Percentiles rank a stretch among this genome's conserved stretches.
Conservation (phyloP, 1,140 invertebrate species). For the Cardiocondyla obscurior region DNA sequence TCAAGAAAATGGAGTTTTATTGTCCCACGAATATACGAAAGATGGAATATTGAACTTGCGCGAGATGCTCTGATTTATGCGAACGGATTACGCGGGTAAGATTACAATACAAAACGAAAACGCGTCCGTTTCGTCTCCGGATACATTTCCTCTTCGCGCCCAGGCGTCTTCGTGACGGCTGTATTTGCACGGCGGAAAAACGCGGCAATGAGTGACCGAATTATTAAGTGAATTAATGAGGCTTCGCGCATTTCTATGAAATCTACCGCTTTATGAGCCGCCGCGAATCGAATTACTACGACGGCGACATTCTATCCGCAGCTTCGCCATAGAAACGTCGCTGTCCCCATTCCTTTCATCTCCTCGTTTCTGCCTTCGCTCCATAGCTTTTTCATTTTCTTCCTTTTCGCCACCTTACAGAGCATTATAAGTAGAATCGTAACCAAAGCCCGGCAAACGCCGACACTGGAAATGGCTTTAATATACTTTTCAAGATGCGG, state of each 20-base stretch:
- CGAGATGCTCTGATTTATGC: background rate
- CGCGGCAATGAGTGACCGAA: background rate
- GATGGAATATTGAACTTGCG: background rate
- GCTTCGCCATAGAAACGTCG: conserved; percentile 8
- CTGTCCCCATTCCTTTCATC: background rate
- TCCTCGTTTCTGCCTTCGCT: conserved; percentile 26
- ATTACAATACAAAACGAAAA: background rate
- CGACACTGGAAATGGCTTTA: conserved; percentile 62
- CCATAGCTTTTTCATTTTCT: conserved; percentile 52
- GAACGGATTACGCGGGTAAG: background rate
- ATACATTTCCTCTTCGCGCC: too few species aligned
- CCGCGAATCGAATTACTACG: conserved; percentile 36
- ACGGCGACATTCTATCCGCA: background rate
- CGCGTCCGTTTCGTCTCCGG: background rate
- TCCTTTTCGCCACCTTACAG: conserved; percentile 19
- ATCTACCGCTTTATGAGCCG: background rate
- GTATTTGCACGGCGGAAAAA: background rate
- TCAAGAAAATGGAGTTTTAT: conserved; percentile 28
- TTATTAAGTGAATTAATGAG: conserved; percentile 26
- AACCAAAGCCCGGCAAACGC: conserved; percentile 50
- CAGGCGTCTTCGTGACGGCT: background rate
- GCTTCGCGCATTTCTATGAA: background rate
- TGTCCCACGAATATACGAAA: background rate
- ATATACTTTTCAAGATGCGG: conserved; percentile 50
- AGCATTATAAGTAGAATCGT: conserved; percentile 36